Conservation (phyloP, 2,888 invertebrate species). For the Plebejus argus region DNA sequence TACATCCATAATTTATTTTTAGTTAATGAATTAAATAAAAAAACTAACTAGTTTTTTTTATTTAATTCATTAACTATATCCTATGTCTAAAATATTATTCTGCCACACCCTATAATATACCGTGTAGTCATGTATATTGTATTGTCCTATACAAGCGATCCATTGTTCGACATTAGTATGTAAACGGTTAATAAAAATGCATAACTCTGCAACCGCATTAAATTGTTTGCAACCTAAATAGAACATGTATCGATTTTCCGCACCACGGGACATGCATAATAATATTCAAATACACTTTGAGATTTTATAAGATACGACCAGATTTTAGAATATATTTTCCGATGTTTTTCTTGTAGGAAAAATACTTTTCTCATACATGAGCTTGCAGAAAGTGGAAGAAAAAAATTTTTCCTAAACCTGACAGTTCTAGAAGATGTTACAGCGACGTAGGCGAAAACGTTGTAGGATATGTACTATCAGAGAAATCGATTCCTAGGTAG, state of each 20-base stretch:
- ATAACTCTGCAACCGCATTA: slow-evolving; percentile 36
- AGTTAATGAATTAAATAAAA: too few relatives aligned
- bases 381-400: too few relatives aligned
- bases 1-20: too few relatives aligned
- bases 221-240: slow-evolving; percentile 45
- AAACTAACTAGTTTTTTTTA: too few relatives aligned
- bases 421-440: too few relatives aligned
- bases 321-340: neutral
- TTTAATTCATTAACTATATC: too few relatives aligned
- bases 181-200: slow-evolving; percentile 41
- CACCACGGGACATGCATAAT: slow-evolving; percentile 54
- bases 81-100: too few relatives aligned
- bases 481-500: too few relatives aligned
- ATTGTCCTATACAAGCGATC: neutral
- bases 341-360: neutral
- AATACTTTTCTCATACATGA: too few relatives aligned
- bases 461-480: too few relatives aligned
- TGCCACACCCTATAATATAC: neutral
- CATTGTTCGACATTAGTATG: slow-evolving; percentile 34
- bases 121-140: neutral
- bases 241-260: slow-evolving; percentile 66
- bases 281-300: slow-evolving; percentile 2
- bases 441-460: too few relatives aligned
- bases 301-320: neutral
- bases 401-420: too few relatives aligned